Conservation (phyloP, 2,888 invertebrate genomes). For the Linnaemya tessellans region DNA sequence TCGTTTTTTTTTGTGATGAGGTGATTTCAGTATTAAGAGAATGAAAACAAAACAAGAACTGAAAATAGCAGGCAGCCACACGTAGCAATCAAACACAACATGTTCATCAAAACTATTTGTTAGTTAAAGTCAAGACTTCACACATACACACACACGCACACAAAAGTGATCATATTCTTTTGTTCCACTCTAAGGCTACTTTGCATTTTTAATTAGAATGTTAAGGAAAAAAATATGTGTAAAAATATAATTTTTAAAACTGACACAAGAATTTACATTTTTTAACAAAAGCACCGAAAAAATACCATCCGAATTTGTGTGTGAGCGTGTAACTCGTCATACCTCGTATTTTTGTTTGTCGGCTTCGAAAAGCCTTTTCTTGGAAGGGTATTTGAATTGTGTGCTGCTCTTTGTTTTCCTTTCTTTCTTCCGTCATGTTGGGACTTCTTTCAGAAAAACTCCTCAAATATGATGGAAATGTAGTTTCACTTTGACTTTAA, state of each 20-base stretch:
- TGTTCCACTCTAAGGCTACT: constrained; percentile 22
- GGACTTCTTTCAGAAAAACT: neutral
- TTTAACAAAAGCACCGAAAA: constrained; percentile 26
- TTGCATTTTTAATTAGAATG: constrained; percentile 69
- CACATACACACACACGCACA: neutral
- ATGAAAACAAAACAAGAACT: neutral
- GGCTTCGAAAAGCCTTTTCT: constrained; percentile 26
- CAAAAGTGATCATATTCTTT: constrained; percentile 17
- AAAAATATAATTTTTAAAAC: constrained; percentile 59
- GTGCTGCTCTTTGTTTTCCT: neutral
- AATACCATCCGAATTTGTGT: neutral
- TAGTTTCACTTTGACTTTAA: neutral
- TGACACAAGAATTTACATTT: constrained; percentile 50
- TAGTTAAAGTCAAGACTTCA: constrained; percentile 14
- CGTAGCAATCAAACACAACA: constrained; percentile 22
- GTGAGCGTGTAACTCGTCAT: constrained; percentile 8
- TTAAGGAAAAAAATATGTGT: neutral
- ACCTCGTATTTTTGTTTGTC: neutral
- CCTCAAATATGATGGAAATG: neutral
- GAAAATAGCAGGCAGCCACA: neutral
- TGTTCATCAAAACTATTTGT: constrained; percentile 22
- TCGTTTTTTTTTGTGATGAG: neutral
- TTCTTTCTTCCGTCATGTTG: neutral
- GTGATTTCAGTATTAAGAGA: constrained; percentile 8
- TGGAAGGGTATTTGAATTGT: constrained; percentile 38